Conservation (phyloP, 1,140 invertebrate genomes). For the Apolygus lucorum region DNA sequence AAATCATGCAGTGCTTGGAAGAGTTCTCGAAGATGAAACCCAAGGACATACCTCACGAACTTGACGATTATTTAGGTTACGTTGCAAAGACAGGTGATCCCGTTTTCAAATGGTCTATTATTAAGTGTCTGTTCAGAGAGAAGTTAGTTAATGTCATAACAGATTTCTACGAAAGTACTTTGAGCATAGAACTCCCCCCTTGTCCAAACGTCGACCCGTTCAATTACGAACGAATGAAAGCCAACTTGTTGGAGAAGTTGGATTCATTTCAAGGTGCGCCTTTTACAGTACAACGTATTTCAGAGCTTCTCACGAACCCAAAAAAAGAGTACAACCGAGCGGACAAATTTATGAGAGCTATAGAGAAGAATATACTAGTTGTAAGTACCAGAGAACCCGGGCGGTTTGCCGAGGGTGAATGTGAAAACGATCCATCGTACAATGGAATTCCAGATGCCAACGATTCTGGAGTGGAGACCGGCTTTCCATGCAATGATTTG, state of each 20-base stretch:
- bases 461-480: constrained; percentile 27
- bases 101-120: constrained; percentile 80
- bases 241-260: constrained; percentile 69
- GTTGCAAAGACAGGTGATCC: constrained; percentile 91
- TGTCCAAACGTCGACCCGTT: constrained; percentile 86
- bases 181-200: constrained; percentile 60
- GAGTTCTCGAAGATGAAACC: constrained; percentile 76
- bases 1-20: constrained; percentile 68
- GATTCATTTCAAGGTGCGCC: constrained; percentile 81
- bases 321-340: constrained; percentile 89
- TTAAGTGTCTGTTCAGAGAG: constrained; percentile 78
- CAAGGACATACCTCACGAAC: constrained; percentile 72
- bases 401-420: constrained; percentile 16
- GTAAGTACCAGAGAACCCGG: constrained; percentile 90
- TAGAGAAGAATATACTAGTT: constrained; percentile 90
- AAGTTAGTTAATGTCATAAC: constrained; percentile 79
- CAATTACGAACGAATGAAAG: constrained; percentile 82
- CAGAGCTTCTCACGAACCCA: constrained; percentile 82
- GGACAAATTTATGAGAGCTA: constrained; percentile 91
- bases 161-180: constrained; percentile 72
- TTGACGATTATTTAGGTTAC: constrained; percentile 83
- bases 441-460: constrained; percentile 29
- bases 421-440: constrained; percentile 25
- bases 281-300: constrained; percentile 92
- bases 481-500: constrained; percentile 24